Evolutionary conservation across 2,113 vertebrate species (phyloP).

Genomic region (Entelurus aequoreus): DNA sequence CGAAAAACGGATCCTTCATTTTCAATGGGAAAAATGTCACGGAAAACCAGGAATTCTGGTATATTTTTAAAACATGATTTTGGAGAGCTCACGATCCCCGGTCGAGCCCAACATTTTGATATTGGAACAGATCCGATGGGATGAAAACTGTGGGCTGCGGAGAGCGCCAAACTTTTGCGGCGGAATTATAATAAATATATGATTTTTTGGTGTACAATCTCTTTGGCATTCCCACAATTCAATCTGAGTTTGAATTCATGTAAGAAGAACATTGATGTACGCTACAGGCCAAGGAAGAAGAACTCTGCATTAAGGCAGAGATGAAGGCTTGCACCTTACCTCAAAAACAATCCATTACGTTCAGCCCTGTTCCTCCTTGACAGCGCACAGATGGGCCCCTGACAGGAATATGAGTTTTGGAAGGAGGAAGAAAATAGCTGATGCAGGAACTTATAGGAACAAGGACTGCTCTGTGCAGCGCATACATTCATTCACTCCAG

Average conservation of each 20-base stretch:
- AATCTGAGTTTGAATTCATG: background rate
- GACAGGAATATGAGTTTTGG: constrained; percentile 57
- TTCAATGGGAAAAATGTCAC: too few species aligned
- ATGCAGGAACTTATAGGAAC: constrained; percentile 53
- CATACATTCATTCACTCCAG: constrained; percentile 29
- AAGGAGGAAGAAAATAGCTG: constrained; percentile 34
- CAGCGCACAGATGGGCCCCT: constrained; percentile 52
- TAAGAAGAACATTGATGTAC: constrained; percentile 32
- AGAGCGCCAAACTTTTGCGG: too few species aligned
- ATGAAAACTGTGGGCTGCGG: too few species aligned
- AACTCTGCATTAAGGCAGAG: constrained; percentile 31
- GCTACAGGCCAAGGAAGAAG: constrained; percentile 24
- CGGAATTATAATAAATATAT: too few species aligned
- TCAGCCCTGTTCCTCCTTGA: constrained; percentile 23
- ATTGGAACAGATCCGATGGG: too few species aligned
- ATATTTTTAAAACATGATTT: too few species aligned
- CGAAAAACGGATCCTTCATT: too few species aligned
- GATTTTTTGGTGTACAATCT: too few species aligned
- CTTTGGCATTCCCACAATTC: too few species aligned
- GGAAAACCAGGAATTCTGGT: too few species aligned
- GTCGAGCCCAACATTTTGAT: too few species aligned
- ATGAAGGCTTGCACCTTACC: constrained; percentile 33
- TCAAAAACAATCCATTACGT: constrained; percentile 27
- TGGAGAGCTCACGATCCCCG: too few species aligned
- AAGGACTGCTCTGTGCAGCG: constrained; percentile 56